Conservation (phyloP, 2,113 vertebrate genomes). For the Calidris pugnax region DNA sequence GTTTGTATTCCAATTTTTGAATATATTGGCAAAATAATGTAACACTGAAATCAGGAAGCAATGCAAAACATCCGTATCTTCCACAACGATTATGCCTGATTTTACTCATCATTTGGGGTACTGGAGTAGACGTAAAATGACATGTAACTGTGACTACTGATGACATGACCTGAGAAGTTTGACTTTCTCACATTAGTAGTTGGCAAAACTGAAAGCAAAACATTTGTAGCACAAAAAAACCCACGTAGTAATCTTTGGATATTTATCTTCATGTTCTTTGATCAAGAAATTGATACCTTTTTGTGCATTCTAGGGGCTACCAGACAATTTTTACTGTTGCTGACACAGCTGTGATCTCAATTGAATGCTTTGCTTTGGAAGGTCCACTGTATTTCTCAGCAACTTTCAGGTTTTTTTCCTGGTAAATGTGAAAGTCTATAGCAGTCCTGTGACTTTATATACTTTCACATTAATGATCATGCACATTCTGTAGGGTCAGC, state of each 20-base stretch:
- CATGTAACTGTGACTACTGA: not conserved
- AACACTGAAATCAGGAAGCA: not conserved
- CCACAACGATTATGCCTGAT: not conserved
- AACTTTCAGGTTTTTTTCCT: not conserved
- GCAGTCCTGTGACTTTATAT: not conserved
- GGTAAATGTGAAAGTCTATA: not conserved
- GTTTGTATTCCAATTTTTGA: not conserved
- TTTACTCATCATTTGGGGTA: not conserved
- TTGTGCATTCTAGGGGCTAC: not conserved
- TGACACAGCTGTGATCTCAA: not conserved
- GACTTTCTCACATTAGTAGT: not conserved
- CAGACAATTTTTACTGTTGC: not conserved
- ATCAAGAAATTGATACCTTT: not conserved
- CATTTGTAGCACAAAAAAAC: not conserved
- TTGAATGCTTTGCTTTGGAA: not conserved
- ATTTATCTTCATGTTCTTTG: not conserved
- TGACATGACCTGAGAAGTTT: not conserved
- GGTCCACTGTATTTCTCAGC: not conserved
- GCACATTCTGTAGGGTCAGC: not conserved
- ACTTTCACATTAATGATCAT: not conserved
- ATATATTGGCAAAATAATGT: not conserved
- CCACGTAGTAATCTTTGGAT: not conserved
- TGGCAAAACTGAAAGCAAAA: not conserved
- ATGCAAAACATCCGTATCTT: not conserved
- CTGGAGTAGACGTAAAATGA: not conserved